Conservation (phyloP, 2,113 vertebrate genomes). For the Brachyhypopomus gauderio region DNA sequence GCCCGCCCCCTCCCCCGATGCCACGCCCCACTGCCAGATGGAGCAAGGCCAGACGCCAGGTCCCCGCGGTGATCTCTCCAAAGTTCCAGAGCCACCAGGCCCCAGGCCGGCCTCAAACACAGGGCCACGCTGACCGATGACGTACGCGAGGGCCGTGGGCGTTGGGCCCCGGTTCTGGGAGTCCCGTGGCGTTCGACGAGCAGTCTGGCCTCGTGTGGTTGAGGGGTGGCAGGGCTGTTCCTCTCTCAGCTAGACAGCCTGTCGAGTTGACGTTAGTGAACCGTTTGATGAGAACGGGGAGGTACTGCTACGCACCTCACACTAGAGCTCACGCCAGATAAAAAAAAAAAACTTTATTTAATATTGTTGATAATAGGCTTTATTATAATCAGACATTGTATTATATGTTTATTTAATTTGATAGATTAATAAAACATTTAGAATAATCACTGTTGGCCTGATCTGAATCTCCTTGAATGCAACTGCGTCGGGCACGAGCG, state of each 20-base stretch:
- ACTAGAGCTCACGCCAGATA: too few species aligned
- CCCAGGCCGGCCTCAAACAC: neutral
- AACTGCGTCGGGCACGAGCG: too few species aligned
- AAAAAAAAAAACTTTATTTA: conserved; percentile 75
- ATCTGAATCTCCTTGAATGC: neutral
- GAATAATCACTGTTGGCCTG: conserved; percentile 55
- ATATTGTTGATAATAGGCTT: conserved; percentile 77
- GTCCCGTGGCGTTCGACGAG: neutral
- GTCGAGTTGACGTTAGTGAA: conserved; percentile 51
- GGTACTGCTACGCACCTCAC: conserved; percentile 60
- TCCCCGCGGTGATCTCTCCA: neutral
- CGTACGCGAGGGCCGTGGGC: neutral
- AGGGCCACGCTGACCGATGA: neutral
- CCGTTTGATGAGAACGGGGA: conserved; percentile 26
- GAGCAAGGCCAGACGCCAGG: neutral
- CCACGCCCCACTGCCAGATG: conserved; percentile 4
- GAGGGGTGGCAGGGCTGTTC: neutral
- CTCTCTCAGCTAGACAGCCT: conserved; percentile 36
- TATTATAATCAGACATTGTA: conserved; percentile 79
- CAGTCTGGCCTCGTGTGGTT: conserved; percentile 10
- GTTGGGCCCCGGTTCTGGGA: neutral
- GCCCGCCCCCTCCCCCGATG: neutral
- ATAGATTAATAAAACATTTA: conserved; percentile 78
- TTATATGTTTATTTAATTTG: conserved; percentile 82
- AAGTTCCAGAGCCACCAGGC: neutral